These are phyloP conservation scores for Cyclopterus lumpus DNA, from an alignment of 2,797 vertebrate genomes.

Conservation along the genomic window DNA sequence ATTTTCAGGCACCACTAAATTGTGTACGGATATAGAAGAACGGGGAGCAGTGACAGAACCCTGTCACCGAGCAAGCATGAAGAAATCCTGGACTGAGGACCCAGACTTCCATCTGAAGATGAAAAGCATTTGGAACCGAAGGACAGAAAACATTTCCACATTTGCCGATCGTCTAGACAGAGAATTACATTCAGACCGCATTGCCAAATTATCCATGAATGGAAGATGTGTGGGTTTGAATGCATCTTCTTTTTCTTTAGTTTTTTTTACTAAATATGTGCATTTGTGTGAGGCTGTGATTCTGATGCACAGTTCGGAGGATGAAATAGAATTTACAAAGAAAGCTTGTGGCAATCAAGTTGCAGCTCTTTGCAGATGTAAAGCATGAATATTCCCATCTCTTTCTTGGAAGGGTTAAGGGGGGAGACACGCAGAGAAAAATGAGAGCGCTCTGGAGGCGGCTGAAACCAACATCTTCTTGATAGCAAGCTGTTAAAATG, in stretches of 20 bases:
- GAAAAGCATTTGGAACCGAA: constrained; percentile 44
- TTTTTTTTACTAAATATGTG: not conserved
- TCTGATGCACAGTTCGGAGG: not conserved
- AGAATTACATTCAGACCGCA: constrained; percentile 47
- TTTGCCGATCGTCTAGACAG: constrained; percentile 56
- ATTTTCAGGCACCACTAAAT: constrained; percentile 41
- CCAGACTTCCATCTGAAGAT: constrained; percentile 40
- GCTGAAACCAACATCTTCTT: constrained; percentile 44
- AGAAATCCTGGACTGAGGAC: constrained; percentile 36
- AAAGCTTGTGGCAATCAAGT: constrained; percentile 24
- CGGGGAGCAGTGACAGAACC: constrained; percentile 7
- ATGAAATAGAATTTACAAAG: constrained; percentile 19
- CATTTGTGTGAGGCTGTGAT: constrained; percentile 2
- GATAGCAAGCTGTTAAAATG: constrained; percentile 56
- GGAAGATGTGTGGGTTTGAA: constrained; percentile 42
- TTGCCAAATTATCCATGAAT: constrained; percentile 40
- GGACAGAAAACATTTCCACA: constrained; percentile 49
- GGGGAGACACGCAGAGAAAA: constrained; percentile 13
- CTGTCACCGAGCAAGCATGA: constrained; percentile 11
- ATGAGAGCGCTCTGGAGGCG: constrained; percentile 23
- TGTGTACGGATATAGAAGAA: constrained; percentile 19
- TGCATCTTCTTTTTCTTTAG: not conserved
- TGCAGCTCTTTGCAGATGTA: constrained; percentile 27
- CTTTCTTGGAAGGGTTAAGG: constrained; percentile 17
- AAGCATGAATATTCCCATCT: constrained; percentile 43